Conservation (phyloP, 53 echinoderm and acorn worm genomes). For the Paracentrotus lividus region DNA sequence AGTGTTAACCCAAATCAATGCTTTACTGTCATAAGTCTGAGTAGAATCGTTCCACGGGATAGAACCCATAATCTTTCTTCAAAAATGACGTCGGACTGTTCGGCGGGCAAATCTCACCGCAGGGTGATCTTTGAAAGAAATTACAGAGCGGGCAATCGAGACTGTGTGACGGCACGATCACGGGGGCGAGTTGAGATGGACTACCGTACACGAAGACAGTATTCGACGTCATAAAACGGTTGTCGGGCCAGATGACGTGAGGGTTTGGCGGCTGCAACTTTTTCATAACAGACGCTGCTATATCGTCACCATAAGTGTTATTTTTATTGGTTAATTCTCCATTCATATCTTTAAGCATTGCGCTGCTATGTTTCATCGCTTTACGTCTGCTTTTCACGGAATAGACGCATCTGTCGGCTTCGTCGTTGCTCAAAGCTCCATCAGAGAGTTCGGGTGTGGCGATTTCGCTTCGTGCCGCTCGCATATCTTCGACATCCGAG, state of each 20-base stretch:
- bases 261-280: slow-evolving; percentile 83
- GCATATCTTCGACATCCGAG: background rate
- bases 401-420: background rate
- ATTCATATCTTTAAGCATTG: slow-evolving; percentile 66
- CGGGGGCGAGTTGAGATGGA: slow-evolving; percentile 84
- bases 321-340: slow-evolving; percentile 23
- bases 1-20: too few relatives aligned
- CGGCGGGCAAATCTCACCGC: slow-evolving; percentile 84
- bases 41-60: slow-evolving; percentile 84
- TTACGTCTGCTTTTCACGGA: background rate
- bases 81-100: slow-evolving; percentile 87
- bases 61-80: slow-evolving; percentile 89
- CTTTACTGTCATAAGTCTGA: slow-evolving; percentile 49
- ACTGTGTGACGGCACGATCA: slow-evolving; percentile 88
- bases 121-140: slow-evolving; percentile 75
- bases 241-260: slow-evolving; percentile 92
- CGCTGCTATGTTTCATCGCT: slow-evolving; percentile 55
- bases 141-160: slow-evolving; percentile 91
- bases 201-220: slow-evolving; percentile 91
- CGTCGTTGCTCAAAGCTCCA: slow-evolving; percentile 64
- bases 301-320: slow-evolving; percentile 47
- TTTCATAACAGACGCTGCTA: slow-evolving; percentile 65
- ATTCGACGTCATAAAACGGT: slow-evolving; percentile 77
- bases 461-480: slow-evolving; percentile 26
- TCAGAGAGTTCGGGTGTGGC: slow-evolving; percentile 67